Evolutionary conservation across 2,888 invertebrate species (phyloP).

Genomic region (Habrosyne pyritoides): DNA sequence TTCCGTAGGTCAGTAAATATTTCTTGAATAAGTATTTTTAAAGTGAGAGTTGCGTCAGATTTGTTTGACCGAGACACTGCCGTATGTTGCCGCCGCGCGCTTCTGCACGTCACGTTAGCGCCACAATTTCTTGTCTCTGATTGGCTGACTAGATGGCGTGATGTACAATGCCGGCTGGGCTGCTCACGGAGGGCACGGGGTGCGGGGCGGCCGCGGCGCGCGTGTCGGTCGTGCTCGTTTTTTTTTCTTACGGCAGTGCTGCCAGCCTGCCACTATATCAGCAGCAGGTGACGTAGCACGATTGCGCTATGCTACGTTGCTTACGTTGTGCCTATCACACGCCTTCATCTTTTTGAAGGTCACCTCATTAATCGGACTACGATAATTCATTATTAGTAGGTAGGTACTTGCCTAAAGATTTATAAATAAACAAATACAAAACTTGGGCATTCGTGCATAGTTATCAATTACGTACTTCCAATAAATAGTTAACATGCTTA

Average conservation of each 20-base stretch:
- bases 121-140: conserved; percentile 54
- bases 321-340: not conserved
- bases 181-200: too few relatives aligned
- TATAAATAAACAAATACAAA: too few relatives aligned
- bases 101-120: conserved; percentile 42
- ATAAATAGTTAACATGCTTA: too few relatives aligned
- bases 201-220: conserved; percentile 27
- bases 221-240: conserved; percentile 14
- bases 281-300: conserved; percentile 44
- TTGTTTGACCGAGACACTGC: conserved; percentile 38
- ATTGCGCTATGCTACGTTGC: conserved; percentile 34
- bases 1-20: not conserved
- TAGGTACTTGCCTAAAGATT: too few relatives aligned
- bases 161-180: conserved; percentile 49
- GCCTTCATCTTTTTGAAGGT: conserved; percentile 42
- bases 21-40: conserved; percentile 34
- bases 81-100: conserved; percentile 12
- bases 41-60: conserved; percentile 44
- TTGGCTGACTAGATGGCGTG: conserved; percentile 74
- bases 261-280: conserved; percentile 41
- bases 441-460: too few relatives aligned
- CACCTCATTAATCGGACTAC: conserved; percentile 41
- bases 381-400: conserved; percentile 11
- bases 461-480: too few relatives aligned
- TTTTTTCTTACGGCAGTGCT: conserved; percentile 52